Conservation (phyloP, 2,113 vertebrate species). For the Mola mola region DNA sequence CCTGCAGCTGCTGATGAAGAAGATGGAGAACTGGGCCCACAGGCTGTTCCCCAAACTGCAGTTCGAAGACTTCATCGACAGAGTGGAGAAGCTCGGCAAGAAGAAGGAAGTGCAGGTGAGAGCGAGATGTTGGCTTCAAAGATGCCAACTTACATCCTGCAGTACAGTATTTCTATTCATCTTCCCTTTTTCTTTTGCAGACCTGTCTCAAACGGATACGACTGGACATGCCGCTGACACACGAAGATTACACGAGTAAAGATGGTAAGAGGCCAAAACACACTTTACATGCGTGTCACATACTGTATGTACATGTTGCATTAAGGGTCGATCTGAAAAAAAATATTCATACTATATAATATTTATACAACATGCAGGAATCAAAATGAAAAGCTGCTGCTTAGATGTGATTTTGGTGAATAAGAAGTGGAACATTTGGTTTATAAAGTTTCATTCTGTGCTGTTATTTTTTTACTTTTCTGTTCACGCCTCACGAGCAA, state of each 20-base stretch:
- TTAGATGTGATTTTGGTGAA: no score
- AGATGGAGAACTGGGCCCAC: conserved; percentile 99
- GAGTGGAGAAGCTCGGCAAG: conserved; percentile 87
- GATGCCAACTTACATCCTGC: background rate
- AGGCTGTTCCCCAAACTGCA: conserved; percentile 91
- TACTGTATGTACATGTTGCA: no score
- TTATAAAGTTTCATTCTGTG: no score
- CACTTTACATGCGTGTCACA: background rate
- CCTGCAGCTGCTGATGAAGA: conserved; percentile 86
- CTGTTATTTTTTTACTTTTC: no score
- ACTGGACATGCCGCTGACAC: conserved; percentile 91
- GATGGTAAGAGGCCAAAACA: conserved; percentile 69
- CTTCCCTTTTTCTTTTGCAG: conserved; percentile 68
- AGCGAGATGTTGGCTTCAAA: accelerated
- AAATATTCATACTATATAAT: no score
- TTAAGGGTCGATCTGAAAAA: no score
- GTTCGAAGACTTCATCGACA: conserved; percentile 94
- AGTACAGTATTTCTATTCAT: background rate
- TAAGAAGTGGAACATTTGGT: no score
- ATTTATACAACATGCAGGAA: no score
- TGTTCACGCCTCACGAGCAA: no score
- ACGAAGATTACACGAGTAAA: conserved; percentile 86
- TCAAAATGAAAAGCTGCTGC: no score
- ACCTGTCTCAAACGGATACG: conserved; percentile 96
- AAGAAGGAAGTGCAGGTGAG: conserved; percentile 97